Conservation (phyloP, 1,140 invertebrate genomes). For the Ceratitis capitata region DNA sequence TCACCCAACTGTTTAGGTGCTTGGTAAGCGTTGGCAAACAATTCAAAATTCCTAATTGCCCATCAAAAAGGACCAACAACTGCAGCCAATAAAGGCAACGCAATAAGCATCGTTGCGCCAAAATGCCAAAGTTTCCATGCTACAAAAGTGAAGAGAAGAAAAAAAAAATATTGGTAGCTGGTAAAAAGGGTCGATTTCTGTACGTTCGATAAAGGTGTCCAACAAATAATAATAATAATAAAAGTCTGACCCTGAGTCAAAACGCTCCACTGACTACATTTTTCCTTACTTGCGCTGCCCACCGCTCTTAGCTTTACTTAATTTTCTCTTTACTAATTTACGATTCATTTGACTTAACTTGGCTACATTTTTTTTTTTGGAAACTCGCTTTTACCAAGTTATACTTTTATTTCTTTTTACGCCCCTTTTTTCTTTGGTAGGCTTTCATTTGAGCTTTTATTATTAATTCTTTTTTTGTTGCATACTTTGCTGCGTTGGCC, state of each 20-base stretch:
- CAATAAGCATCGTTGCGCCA: not conserved
- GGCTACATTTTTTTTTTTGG: not conserved
- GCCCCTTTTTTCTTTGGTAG: not conserved
- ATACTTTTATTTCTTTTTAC: not conserved
- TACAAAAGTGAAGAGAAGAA: not conserved
- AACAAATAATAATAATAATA: slow-evolving; percentile 24
- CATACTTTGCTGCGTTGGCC: not conserved
- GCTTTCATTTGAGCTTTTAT: not conserved
- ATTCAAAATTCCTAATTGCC: slow-evolving; percentile 8
- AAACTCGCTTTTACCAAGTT: not conserved
- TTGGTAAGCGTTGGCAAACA: slow-evolving; percentile 6
- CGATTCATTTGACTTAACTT: not conserved
- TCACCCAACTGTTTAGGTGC: slow-evolving; percentile 16
- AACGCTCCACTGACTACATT: not conserved
- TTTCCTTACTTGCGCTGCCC: not conserved
- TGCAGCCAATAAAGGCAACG: not conserved
- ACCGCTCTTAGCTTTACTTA: not conserved
- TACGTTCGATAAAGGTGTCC: slow-evolving; percentile 26
- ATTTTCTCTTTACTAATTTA: not conserved
- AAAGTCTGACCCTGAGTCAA: not conserved
- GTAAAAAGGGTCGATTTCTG: not conserved
- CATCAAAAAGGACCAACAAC: not conserved
- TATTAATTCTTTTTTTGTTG: not conserved
- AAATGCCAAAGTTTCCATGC: not conserved
- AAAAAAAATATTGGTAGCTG: no score